Percentiles rank a stretch among this genome's conserved stretches.
Evolutionary conservation across 2,113 vertebrate species (phyloP).

Genomic region (Verasper variegatus): DNA sequence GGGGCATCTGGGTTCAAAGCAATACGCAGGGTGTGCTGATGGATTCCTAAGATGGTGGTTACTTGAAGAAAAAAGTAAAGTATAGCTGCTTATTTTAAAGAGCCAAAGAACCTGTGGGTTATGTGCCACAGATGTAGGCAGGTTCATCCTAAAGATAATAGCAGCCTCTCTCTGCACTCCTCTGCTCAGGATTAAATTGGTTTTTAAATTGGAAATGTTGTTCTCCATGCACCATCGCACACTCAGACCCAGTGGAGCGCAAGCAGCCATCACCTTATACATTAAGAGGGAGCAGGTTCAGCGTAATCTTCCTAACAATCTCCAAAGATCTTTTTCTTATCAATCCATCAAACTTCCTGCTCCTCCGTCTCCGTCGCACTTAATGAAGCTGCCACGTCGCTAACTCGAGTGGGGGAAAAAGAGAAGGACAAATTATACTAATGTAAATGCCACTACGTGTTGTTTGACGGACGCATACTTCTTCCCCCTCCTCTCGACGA

Average conservation of each 20-base stretch:
- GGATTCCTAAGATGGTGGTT: conserved; percentile 22
- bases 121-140: not conserved
- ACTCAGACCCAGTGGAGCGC: not conserved
- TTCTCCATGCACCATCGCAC: conserved; percentile 15
- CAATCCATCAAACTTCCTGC: conserved; percentile 7
- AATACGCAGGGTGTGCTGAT: conserved; percentile 6
- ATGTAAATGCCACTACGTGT: conserved; percentile 52
- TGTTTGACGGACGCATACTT: conserved; percentile 46
- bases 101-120: not conserved
- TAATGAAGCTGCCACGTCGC: conserved; percentile 37
- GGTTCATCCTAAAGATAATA: conserved; percentile 22
- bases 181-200: conserved; percentile 43
- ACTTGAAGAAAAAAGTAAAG: not conserved
- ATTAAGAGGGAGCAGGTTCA: conserved; percentile 13
- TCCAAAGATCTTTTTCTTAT: conserved; percentile 7
- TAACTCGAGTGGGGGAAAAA: conserved; percentile 29
- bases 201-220: conserved; percentile 59
- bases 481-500: conserved; percentile 20
- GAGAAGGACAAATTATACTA: conserved; percentile 50
- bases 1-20: conserved; percentile 45
- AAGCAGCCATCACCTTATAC: conserved; percentile 16
- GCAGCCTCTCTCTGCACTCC: not conserved
- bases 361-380: conserved; percentile 22
- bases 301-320: conserved; percentile 7
- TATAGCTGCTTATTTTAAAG: not conserved